Evolutionary conservation across 92 coral and sea anemone species (phyloP), one percentile per base, ranked within the genome.

Genomic region (Umimayanthus kanabou): DNA sequence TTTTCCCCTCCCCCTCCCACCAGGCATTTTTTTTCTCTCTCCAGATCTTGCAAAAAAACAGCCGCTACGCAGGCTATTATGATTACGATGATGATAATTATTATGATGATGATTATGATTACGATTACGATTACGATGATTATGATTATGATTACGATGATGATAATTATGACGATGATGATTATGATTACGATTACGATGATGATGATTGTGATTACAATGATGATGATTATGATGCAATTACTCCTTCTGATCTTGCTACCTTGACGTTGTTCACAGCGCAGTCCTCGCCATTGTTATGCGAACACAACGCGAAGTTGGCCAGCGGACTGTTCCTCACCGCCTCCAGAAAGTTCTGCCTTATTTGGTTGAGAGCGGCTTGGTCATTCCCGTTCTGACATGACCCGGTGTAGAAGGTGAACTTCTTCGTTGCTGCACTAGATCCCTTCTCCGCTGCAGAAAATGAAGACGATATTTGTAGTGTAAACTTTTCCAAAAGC

Each of bases 321-420:
- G 99, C 94, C 80, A 97, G 78, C 58, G 96, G 98, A 82, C 92
- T 92, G 78, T 93, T 88, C 39, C 73, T 91, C 78, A 97, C 92
- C 0, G 97, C 94, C 1, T 85, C 85, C 9, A 97, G 87, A 91
- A 95, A 97, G 85, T 95, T 92, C 53, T 42, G 72, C 42, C 96
- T 92, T 76, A 97, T 95, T 15, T 88, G 93, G 65, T 84, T 85
- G 81, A 97, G 84, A 25, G 96, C 92, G 33, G 90, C 85, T 20
- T 92, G 89, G 79, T 95, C 91, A 83, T 92, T 81, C 25, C 90
- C 96, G 22, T 79, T 57, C 87, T 67, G 77, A 77, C 99, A 97
- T 9, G 95, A 85, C 25, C 99, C 99, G 22, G 98, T 93, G 93
- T 93, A 97, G 77, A 96, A 96, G 18, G 96, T 97, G 39, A 97